phyloP scores from a whole-genome alignment of 2,113 vertebrate genomes.

The Holacanthus passer region DNA sequence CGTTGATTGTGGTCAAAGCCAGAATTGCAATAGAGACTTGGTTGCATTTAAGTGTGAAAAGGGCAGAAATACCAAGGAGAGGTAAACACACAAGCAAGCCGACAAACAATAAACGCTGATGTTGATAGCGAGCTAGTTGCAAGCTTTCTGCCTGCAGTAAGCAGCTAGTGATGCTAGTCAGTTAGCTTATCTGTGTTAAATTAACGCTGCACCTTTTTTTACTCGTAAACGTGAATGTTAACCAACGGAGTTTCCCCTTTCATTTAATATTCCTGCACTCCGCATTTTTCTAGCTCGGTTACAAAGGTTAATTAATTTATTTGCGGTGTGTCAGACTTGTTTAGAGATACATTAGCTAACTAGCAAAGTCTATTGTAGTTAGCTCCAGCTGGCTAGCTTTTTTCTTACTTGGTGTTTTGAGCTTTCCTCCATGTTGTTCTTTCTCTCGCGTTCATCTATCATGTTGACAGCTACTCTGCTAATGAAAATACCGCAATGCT shows the following conservation, averaged over 20 bases:
- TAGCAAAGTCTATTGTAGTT: constrained; percentile 48
- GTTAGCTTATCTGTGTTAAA: constrained; percentile 50
- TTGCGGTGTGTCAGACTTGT: neutral
- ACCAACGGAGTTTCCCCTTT: neutral
- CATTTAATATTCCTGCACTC: neutral
- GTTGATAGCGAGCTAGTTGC: neutral
- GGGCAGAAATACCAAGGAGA: constrained; percentile 24
- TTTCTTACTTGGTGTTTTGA: constrained; percentile 37
- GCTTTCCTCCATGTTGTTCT: constrained; percentile 59
- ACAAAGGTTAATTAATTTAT: neutral
- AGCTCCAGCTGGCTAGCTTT: constrained; percentile 46
- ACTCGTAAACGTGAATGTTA: neutral
- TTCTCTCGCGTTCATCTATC: constrained; percentile 31
- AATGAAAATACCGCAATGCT: neutral
- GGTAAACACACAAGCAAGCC: constrained; percentile 50
- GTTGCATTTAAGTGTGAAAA: constrained; percentile 12
- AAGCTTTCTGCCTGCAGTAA: constrained; percentile 33
- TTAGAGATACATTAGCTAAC: neutral
- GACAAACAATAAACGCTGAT: neutral
- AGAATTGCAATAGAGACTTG: constrained; percentile 10
- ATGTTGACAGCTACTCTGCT: constrained; percentile 32
- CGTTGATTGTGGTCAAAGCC: constrained; percentile 50
- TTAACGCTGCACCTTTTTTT: constrained; percentile 13
- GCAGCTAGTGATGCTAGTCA: constrained; percentile 56
- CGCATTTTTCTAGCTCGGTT: accelerated